Conservation (phyloP, 2,888 invertebrate species). For the Sarcophaga variegata region DNA sequence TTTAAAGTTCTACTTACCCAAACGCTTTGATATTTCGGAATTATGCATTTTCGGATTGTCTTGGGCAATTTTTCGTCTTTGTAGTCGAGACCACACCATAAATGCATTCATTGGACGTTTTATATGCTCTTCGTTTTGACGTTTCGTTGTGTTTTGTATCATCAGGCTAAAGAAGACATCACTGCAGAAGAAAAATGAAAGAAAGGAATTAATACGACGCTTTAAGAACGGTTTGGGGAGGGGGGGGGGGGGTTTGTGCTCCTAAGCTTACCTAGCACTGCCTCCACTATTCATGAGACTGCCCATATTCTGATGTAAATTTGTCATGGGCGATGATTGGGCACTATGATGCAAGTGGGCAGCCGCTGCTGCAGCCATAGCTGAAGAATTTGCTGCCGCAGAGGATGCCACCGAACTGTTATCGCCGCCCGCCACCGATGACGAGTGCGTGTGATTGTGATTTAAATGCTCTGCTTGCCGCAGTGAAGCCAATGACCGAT, state of each 20-base stretch:
- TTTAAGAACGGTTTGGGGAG: too few species aligned
- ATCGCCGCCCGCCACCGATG: constrained; percentile 54
- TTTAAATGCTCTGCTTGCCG: constrained; percentile 61
- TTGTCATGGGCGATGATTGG: constrained; percentile 81
- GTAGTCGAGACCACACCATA: constrained; percentile 98
- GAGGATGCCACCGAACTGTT: constrained; percentile 41
- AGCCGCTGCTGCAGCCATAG: constrained; percentile 79
- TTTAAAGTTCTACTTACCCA: constrained; percentile 85
- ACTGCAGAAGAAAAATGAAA: constrained; percentile 70
- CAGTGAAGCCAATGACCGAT: constrained; percentile 51
- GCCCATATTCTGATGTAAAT: constrained; percentile 82
- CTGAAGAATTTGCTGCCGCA: constrained; percentile 75
- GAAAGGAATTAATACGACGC: too few species aligned
- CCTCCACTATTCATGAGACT: constrained; percentile 81
- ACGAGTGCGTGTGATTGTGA: constrained; percentile 63
- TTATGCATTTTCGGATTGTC: constrained; percentile 99
- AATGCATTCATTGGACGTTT: constrained; percentile 99
- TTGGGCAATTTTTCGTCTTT: constrained; percentile 96
- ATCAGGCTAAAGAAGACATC: constrained; percentile 82
- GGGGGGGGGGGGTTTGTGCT: too few species aligned
- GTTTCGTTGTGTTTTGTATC: constrained; percentile 82
- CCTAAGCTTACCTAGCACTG: constrained; percentile 79
- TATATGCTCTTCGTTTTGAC: constrained; percentile 92
- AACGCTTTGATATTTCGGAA: constrained; percentile 96
- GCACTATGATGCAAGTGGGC: constrained; percentile 80